These are phyloP conservation scores for Sebastes umbrosus DNA, from an alignment of 2,797 vertebrate species.

Conservation along the genomic window DNA sequence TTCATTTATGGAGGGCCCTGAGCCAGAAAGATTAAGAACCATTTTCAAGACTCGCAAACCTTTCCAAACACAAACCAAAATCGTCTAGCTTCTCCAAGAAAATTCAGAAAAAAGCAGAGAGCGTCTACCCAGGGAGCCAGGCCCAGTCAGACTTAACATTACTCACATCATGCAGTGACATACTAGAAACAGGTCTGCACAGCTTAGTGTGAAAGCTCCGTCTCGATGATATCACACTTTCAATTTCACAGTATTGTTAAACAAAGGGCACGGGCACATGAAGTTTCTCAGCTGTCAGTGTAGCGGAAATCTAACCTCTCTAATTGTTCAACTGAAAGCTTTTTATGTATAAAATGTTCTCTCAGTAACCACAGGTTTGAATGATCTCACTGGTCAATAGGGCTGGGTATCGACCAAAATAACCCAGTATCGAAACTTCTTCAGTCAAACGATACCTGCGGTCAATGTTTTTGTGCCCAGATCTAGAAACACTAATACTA, in stretches of 20 bases:
- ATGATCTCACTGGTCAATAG: not conserved
- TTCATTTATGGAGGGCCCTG: not conserved
- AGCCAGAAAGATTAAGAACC: not conserved
- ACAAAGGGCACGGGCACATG: not conserved
- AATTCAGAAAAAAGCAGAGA: not conserved
- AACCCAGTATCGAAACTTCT: too few relatives aligned
- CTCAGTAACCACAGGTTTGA: not conserved
- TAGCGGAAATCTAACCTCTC: not conserved
- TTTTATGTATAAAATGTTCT: not conserved
- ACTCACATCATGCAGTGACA: not conserved
- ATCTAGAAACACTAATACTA: not conserved
- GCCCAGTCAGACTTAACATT: not conserved
- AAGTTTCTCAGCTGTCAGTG: not conserved
- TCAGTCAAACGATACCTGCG: too few relatives aligned
- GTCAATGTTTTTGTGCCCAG: too few relatives aligned
- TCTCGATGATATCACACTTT: not conserved
- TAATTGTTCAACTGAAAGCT: not conserved
- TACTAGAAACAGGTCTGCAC: not conserved
- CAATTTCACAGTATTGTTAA: slow-evolving; percentile 22
- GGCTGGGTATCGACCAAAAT: too few relatives aligned
- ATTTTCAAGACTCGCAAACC: not conserved
- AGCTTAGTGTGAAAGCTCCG: not conserved
- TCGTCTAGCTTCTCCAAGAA: rapidly evolving
- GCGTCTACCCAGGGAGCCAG: not conserved
- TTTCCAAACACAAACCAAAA: not conserved